phyloP scores from a whole-genome alignment of 2,888 invertebrate species.

The Diabrotica balteata region DNA sequence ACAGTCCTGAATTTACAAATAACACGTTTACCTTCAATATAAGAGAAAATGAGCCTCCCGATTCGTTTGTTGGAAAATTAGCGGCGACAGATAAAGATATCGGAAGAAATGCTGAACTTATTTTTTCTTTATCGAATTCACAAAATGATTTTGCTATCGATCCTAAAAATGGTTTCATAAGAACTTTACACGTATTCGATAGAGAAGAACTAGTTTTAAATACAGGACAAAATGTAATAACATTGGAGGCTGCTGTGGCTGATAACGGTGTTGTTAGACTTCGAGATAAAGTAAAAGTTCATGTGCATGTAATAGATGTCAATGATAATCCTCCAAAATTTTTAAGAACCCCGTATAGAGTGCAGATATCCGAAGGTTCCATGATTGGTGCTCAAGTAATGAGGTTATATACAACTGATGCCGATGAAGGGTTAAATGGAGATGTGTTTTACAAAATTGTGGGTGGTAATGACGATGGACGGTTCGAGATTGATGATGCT shows the following conservation, averaged over 20 bases:
- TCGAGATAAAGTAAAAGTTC: slow-evolving; percentile 85
- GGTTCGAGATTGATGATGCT: slow-evolving; percentile 84
- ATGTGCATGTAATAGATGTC: slow-evolving; percentile 86
- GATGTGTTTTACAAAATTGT: slow-evolving; percentile 85
- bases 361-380: slow-evolving; percentile 90
- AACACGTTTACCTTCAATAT: slow-evolving; percentile 89
- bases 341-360: slow-evolving; percentile 81
- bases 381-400: slow-evolving; percentile 82
- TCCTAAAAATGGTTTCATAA: slow-evolving; percentile 88
- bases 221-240: slow-evolving; percentile 80
- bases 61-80: slow-evolving; percentile 91
- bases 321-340: slow-evolving; percentile 92
- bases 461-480: slow-evolving; percentile 80
- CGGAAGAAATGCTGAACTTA: slow-evolving; percentile 89
- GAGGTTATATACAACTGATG: slow-evolving; percentile 84
- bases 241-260: slow-evolving; percentile 85
- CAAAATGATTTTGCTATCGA: slow-evolving; percentile 88
- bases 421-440: slow-evolving; percentile 88
- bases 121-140: slow-evolving; percentile 76
- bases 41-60: slow-evolving; percentile 85
- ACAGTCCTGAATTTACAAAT: slow-evolving; percentile 90
- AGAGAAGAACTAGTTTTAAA: slow-evolving; percentile 82
- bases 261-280: slow-evolving; percentile 82
- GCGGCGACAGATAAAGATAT: slow-evolving; percentile 89
- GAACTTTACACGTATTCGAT: slow-evolving; percentile 85